Evolutionary conservation across 1,140 invertebrate species (phyloP).

Genomic region (Dolichoris vasculosae): DNA sequence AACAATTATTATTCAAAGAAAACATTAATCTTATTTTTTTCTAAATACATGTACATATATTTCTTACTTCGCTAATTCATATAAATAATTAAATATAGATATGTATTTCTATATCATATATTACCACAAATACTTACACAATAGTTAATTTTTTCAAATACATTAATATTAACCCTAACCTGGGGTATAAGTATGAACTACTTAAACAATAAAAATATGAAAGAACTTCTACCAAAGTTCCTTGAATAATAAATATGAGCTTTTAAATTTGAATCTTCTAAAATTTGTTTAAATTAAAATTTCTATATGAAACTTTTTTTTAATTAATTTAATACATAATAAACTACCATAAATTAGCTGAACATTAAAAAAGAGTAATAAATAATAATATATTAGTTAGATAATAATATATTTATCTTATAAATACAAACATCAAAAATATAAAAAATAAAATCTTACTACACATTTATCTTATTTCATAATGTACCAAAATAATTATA

Average conservation of each 20-base stretch:
- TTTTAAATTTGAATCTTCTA: not conserved
- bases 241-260: constrained; percentile 4
- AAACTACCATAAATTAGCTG: not conserved
- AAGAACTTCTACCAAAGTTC: constrained; percentile 37
- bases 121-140: no score
- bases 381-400: not conserved
- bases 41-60: not conserved
- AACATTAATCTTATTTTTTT: not conserved
- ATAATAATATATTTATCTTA: not conserved
- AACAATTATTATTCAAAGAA: not conserved
- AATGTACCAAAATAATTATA: no score
- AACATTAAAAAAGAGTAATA: not conserved
- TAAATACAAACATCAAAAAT: not conserved
- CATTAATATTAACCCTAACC: no score
- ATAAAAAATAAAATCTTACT: not conserved
- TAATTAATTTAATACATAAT: not conserved
- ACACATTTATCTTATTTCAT: not conserved
- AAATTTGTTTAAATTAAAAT: not conserved
- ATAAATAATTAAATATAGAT: constrained; percentile 9
- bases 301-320: not conserved
- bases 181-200: not conserved
- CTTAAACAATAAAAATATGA: not conserved
- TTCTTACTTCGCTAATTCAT: not conserved
- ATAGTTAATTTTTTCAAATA: no score
- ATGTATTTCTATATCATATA: no score